phyloP scores from a whole-genome alignment of 2,113 vertebrate species.

The Cyrtonyx montezumae region DNA sequence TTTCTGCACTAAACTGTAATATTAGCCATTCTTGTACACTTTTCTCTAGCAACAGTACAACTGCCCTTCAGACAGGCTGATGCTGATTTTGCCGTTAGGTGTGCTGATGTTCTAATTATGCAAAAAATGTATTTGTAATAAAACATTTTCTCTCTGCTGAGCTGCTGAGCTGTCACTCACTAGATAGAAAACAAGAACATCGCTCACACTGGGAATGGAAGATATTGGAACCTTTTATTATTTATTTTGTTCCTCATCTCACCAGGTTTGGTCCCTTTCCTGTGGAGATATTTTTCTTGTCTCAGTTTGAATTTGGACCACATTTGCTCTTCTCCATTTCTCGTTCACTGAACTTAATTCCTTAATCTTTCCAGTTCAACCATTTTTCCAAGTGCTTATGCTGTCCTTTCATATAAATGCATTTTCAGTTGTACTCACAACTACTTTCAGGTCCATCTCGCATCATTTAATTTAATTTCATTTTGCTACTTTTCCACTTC shows the following conservation, averaged over 20 bases:
- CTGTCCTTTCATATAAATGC: neutral
- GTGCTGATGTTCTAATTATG: neutral
- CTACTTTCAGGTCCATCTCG: neutral
- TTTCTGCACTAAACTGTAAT: neutral
- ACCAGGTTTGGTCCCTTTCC: neutral
- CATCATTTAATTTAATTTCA: conserved; percentile 20
- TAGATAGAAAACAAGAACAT: neutral
- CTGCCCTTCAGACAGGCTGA: neutral
- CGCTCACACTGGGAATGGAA: neutral
- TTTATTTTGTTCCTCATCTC: fast-evolving
- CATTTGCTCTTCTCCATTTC: neutral
- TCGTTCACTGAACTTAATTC: neutral
- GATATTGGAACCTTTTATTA: neutral
- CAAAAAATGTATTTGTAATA: neutral
- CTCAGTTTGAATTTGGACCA: neutral
- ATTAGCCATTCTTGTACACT: neutral
- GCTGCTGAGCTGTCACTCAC: neutral
- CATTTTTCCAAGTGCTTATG: neutral
- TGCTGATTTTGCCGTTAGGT: neutral
- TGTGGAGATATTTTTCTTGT: neutral
- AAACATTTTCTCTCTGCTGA: neutral
- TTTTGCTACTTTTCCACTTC: conserved; percentile 16
- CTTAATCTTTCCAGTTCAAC: neutral
- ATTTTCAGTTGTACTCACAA: neutral
- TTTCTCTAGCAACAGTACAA: neutral